These are phyloP conservation scores for Parotocinclus haroldoi DNA, from an alignment of 2,797 vertebrate genomes.

Conservation along the genomic window DNA sequence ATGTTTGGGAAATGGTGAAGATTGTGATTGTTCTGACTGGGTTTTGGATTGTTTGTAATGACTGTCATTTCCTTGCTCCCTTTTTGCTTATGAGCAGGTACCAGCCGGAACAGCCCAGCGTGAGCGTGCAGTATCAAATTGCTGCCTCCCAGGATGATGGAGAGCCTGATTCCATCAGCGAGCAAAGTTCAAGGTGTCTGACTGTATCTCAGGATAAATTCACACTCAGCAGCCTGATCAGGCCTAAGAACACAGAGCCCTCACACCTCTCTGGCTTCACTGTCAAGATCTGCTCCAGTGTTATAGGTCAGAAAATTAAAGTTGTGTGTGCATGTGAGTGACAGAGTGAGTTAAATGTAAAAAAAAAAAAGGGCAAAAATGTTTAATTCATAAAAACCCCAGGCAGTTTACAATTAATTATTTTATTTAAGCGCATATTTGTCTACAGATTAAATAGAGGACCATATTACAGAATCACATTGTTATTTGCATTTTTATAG, in stretches of 20 bases:
- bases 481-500: too few species aligned
- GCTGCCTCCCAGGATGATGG: constrained; percentile 80
- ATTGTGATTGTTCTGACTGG: background rate
- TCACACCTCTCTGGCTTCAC: constrained; percentile 76
- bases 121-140: constrained; percentile 78
- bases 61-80: too few species aligned
- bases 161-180: constrained; percentile 71
- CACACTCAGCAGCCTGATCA: constrained; percentile 70
- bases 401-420: too few species aligned
- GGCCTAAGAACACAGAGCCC: constrained; percentile 75
- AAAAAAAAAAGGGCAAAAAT: too few species aligned
- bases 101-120: constrained; percentile 82
- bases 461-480: too few species aligned
- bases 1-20: background rate
- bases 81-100: constrained; percentile 70
- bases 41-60: background rate
- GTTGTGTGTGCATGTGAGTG: too few species aligned
- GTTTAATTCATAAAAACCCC: too few species aligned
- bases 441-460: too few species aligned
- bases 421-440: too few species aligned
- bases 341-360: too few species aligned
- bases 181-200: constrained; percentile 75
- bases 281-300: constrained; percentile 78
- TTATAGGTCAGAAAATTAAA: constrained; percentile 75
- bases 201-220: constrained; percentile 66